Conservation (phyloP, 2,113 vertebrate species). For the Microcebus griseorufus region DNA sequence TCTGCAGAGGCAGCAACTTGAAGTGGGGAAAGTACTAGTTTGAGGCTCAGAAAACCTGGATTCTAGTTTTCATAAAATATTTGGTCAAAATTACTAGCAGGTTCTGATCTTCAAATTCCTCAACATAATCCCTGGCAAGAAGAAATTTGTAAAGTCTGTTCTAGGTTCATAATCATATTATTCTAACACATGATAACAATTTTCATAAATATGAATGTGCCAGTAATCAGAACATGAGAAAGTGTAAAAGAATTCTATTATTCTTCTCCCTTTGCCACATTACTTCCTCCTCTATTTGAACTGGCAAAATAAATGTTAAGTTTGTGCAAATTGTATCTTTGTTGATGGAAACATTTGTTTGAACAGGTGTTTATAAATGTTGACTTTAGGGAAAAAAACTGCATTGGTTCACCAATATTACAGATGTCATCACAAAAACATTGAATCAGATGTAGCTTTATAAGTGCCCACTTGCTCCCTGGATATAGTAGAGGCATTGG, state of each 20-base stretch:
- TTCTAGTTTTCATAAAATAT: neutral
- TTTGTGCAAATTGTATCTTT: neutral
- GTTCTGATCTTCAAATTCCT: neutral
- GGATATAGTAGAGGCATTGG: constrained; percentile 61
- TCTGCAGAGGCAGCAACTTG: neutral
- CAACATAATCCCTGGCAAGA: neutral
- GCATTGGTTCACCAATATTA: neutral
- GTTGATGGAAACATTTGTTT: neutral
- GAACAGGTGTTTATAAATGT: neutral
- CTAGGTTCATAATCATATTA: neutral
- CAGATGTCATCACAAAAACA: neutral
- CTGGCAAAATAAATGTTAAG: neutral
- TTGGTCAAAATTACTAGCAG: neutral
- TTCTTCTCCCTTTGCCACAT: neutral
- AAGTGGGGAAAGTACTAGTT: neutral
- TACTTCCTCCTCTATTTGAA: neutral
- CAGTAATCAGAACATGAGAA: neutral
- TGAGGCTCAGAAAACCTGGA: neutral
- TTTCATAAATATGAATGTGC: neutral
- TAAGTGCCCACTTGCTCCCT: neutral
- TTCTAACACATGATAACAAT: neutral
- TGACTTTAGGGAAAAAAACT: neutral
- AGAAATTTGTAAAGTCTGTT: neutral
- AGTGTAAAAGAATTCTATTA: neutral
- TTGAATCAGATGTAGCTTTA: neutral